Base-by-base conservation (phyloP, 2,113 vertebrate genomes). In the Pseudopipra pipra region DNA sequence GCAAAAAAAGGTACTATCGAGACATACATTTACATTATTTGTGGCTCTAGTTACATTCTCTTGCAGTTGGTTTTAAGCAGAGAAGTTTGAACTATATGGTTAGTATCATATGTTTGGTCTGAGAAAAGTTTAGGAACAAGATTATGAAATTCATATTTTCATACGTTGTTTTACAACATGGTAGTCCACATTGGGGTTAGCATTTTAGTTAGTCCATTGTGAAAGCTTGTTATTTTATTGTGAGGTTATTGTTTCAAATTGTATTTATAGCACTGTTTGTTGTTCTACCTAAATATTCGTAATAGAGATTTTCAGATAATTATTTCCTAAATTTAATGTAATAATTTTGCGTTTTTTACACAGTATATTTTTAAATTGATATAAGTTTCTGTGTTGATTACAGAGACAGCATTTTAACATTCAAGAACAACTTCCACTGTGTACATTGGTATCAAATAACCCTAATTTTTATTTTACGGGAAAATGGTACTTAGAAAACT, bases 401-500 rank as follows among this genome's bases (percentile, higher is more conserved):
- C 96, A 98, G 98, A 96, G 96, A 73, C 90, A 86, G 41, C 89
- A 41, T 93, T 97, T 92, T 54, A 97, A 96, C 20, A 80, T 95
- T 73, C 67, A 93, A 76, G 96, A 98, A n/a, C 94, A 93, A n/a
- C 96, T 97, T 94, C 97, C 98, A 3, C 77, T 98, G 16, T 99
- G 99, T 91, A 98, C 98, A 2, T 93, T 99, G 93, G 95, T 99
- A 87, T 99, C 99, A 86, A 99, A 98, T 98, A 99, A 98, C 96
- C 98, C 98, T 96, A 99, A 98, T 97, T 98, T 99, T 97, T 98
- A 98, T 97, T 98, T 99, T 83, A 99, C 99, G 23, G 99, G 99
- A 89, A 99, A 99, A 95, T 99, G 99, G 99, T 99, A 99, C 85
- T 98, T 99, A 73, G 98, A 99, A 96, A 98, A 97, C 87, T 99